A percentile compares a stretch with the other conserved stretches of the same genome.
Evolutionary conservation across 2,888 invertebrate genomes (phyloP).

Genomic region (Rhamphomyia laevipes): DNA sequence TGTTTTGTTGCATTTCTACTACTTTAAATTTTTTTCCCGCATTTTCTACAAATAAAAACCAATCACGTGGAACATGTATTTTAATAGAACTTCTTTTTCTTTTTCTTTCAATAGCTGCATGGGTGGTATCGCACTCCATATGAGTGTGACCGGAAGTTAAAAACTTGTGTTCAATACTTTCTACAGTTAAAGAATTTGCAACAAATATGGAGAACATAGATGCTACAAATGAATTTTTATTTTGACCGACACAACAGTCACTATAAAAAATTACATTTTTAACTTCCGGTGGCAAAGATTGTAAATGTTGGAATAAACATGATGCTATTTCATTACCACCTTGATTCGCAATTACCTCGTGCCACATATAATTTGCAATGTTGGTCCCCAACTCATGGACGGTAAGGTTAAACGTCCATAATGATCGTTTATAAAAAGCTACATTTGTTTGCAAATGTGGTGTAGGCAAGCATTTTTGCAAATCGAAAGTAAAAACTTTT

Average conservation of each 20-base stretch:
- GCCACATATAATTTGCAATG: background rate
- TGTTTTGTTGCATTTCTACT: too few relatives aligned
- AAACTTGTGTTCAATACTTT: background rate
- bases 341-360: conserved; percentile 1
- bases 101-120: background rate
- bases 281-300: too few relatives aligned
- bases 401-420: conserved; percentile 5
- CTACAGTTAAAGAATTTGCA: too few relatives aligned
- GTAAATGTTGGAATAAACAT: conserved; percentile 1
- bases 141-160: background rate
- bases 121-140: conserved; percentile 2
- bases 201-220: background rate
- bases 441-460: background rate
- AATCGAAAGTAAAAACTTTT: too few relatives aligned
- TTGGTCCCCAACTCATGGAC: background rate
- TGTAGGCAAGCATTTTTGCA: conserved; percentile 3
- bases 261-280: conserved; percentile 1
- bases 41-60: too few relatives aligned
- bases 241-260: conserved; percentile 1
- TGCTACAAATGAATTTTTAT: conserved; percentile 3
- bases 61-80: conserved; percentile 1
- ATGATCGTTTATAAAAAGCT: conserved; percentile 1
- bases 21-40: too few relatives aligned
- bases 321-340: conserved; percentile 5
- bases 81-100: background rate